A percentile compares a stretch with the other conserved stretches of the same genome.
phyloP scores from a whole-genome alignment of 2,888 invertebrate genomes.

The Dasypolia templi region DNA sequence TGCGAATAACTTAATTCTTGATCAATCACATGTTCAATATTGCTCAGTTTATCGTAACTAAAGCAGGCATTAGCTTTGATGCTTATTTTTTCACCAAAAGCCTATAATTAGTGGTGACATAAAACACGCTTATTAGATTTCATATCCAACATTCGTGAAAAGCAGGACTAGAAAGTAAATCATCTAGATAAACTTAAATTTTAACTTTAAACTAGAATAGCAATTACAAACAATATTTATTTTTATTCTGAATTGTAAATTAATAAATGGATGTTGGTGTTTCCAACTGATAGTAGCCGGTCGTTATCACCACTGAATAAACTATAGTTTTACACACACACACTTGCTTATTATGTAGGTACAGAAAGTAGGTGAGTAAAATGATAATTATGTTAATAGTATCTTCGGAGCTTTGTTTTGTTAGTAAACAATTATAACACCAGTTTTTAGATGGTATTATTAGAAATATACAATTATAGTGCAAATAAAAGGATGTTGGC shows the following conservation, averaged over 20 bases:
- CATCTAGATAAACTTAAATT: constrained; percentile 10
- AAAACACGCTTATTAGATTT: background rate
- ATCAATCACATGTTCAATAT: background rate
- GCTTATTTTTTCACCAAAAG: background rate
- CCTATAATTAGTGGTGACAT: background rate
- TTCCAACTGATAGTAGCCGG: constrained; percentile 15
- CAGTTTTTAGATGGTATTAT: background rate
- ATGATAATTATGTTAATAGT: constrained; percentile 11
- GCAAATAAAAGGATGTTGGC: background rate
- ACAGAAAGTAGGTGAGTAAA: constrained; percentile 15
- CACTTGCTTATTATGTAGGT: constrained; percentile 35
- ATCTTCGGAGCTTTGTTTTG: constrained; percentile 13
- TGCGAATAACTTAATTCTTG: constrained; percentile 15
- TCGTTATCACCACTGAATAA: constrained; percentile 24
- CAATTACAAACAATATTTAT: background rate
- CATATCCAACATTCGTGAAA: too few species aligned
- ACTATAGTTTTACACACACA: constrained; percentile 32
- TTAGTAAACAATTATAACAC: constrained; percentile 12
- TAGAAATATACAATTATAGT: background rate
- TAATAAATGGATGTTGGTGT: constrained; percentile 20
- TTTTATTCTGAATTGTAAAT: constrained; percentile 16
- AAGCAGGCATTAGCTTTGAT: constrained; percentile 1
- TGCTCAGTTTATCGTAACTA: background rate
- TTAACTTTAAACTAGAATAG: background rate
- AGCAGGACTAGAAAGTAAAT: background rate